Evolutionary conservation across 2,113 vertebrate genomes (phyloP).

Genomic region (Lepus europaeus): DNA sequence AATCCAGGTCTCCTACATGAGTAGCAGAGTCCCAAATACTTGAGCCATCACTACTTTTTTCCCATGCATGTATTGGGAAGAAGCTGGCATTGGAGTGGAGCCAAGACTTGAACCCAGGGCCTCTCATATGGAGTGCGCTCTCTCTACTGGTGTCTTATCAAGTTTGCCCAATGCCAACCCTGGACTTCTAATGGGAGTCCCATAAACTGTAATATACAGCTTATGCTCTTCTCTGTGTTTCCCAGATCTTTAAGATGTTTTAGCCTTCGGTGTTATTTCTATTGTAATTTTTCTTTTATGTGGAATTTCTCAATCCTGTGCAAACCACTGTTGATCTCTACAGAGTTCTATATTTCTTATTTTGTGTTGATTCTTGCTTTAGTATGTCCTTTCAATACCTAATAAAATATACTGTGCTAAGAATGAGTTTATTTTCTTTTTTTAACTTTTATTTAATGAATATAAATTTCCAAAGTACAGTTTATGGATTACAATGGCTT

Average conservation of each 20-base stretch:
- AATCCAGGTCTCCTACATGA: too few relatives aligned
- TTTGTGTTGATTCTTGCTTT: background rate
- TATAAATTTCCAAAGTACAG: too few relatives aligned
- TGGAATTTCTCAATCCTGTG: background rate
- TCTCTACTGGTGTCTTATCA: too few relatives aligned
- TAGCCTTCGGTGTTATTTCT: background rate
- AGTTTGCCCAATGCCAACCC: too few relatives aligned
- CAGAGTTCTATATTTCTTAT: background rate
- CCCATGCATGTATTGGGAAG: too few relatives aligned
- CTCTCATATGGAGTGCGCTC: too few relatives aligned
- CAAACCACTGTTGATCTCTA: background rate
- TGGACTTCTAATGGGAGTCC: background rate
- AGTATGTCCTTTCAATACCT: background rate
- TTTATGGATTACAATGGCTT: too few relatives aligned
- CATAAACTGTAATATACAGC: rapidly evolving
- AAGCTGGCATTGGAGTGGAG: too few relatives aligned
- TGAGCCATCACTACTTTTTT: too few relatives aligned
- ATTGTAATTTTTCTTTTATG: background rate
- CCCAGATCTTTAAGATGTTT: background rate
- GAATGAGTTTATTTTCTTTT: background rate
- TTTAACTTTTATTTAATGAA: too few relatives aligned
- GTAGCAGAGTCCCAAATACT: too few relatives aligned
- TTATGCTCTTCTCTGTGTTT: background rate
- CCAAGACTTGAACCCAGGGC: too few relatives aligned
- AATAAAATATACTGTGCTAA: background rate